phyloP scores from a whole-genome alignment of 1,140 invertebrate species.

The Phthorimaea operculella region DNA sequence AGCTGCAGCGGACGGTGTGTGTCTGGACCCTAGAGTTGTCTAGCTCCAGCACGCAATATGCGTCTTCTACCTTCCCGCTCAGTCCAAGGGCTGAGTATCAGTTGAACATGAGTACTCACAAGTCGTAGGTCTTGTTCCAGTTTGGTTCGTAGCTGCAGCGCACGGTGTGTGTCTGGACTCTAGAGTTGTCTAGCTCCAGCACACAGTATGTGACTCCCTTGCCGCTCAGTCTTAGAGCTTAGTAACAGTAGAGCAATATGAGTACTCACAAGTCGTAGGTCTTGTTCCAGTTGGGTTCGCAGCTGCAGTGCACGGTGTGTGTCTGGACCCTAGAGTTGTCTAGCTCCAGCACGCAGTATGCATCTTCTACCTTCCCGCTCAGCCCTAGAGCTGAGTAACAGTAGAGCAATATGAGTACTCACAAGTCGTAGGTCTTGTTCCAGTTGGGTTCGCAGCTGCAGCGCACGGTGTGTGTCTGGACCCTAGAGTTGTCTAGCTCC shows the following conservation, averaged over 20 bases:
- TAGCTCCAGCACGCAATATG: slow-evolving; percentile 50
- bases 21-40: slow-evolving; percentile 57
- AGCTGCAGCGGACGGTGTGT: slow-evolving; percentile 32
- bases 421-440: slow-evolving; percentile 57
- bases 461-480: slow-evolving; percentile 43
- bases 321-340: slow-evolving; percentile 57
- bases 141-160: slow-evolving; percentile 37
- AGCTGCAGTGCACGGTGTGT: slow-evolving; percentile 32
- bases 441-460: slow-evolving; percentile 44
- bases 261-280: slow-evolving; percentile 52
- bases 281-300: slow-evolving; percentile 55
- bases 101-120: slow-evolving; percentile 41
- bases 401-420: slow-evolving; percentile 27
- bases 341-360: slow-evolving; percentile 50
- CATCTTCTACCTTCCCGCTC: slow-evolving; percentile 43
- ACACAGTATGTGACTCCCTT: slow-evolving; percentile 50
- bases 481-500: slow-evolving; percentile 53
- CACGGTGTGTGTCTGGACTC: slow-evolving; percentile 47
- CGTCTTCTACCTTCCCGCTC: slow-evolving; percentile 43
- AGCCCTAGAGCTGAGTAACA: slow-evolving; percentile 37
- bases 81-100: slow-evolving; percentile 37
- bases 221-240: no score
- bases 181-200: slow-evolving; percentile 52
- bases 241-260: no score
- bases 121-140: slow-evolving; percentile 54